Conservation (phyloP, 2,888 invertebrate species). For the Hartigia nigra region DNA sequence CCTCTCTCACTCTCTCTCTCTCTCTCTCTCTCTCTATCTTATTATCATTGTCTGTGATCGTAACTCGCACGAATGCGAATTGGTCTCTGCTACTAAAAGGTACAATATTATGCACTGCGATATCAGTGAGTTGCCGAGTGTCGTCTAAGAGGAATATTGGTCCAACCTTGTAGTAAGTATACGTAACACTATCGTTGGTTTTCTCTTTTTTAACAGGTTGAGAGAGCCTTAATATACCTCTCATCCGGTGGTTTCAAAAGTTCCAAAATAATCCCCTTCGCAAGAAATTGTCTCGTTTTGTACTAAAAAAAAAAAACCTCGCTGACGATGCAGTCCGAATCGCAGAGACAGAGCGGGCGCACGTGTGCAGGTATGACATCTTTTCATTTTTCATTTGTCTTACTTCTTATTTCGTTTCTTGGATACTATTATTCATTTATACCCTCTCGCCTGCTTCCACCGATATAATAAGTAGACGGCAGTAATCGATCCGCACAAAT, state of each 20-base stretch:
- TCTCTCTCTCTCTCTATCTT: constrained; percentile 15
- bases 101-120: background rate
- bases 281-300: constrained; percentile 9
- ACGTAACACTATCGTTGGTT: constrained; percentile 16
- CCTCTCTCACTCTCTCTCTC: constrained; percentile 15
- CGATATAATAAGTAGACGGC: background rate
- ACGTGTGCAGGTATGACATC: constrained; percentile 1
- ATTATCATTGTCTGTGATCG: constrained; percentile 6
- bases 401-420: background rate
- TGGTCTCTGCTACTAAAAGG: background rate
- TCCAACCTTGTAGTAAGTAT: background rate
- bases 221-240: constrained; percentile 23
- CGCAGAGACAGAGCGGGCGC: constrained; percentile 21
- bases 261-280: background rate
- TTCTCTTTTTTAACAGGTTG: constrained; percentile 34
- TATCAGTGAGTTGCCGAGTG: background rate
- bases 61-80: background rate
- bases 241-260: background rate
- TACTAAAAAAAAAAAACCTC: constrained; percentile 11
- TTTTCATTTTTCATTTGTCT: background rate
- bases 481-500: background rate
- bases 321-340: constrained; percentile 36
- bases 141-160: background rate
- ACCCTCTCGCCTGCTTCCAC: background rate
- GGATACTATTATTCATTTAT: background rate